phyloP scores from a whole-genome alignment of 2,113 vertebrate genomes.

The Leiothrix lutea region DNA sequence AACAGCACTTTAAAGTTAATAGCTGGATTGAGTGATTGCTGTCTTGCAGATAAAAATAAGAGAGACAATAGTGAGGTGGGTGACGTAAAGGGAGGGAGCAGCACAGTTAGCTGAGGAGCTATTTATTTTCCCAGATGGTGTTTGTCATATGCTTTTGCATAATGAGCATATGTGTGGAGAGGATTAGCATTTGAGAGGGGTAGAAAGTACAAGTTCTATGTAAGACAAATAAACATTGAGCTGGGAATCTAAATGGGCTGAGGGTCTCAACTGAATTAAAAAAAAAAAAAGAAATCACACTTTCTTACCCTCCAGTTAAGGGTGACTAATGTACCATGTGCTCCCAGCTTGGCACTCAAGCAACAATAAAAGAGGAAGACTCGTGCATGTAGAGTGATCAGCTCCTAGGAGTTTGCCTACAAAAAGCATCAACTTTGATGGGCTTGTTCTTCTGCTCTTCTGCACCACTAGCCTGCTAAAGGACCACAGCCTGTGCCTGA shows the following conservation, averaged over 20 bases:
- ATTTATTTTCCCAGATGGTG: constrained; percentile 68
- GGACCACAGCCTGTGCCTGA: background rate
- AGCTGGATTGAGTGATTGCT: constrained; percentile 26
- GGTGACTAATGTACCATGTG: constrained; percentile 65
- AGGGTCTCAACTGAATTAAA: constrained; percentile 21
- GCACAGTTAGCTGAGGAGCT: constrained; percentile 32
- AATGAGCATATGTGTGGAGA: constrained; percentile 63
- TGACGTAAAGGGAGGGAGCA: constrained; percentile 36
- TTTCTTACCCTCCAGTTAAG: constrained; percentile 64
- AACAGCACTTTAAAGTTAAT: background rate
- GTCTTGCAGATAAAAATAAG: constrained; percentile 55
- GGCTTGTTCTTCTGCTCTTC: background rate
- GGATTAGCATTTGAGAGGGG: constrained; percentile 56
- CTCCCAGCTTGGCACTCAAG: constrained; percentile 40
- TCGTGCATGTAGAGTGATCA: background rate
- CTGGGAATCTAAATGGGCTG: constrained; percentile 43
- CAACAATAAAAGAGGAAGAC: background rate
- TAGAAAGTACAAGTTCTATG: constrained; percentile 52
- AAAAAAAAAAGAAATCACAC: constrained; percentile 23
- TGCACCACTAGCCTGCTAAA: background rate
- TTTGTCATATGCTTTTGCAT: constrained; percentile 69
- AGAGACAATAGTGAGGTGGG: constrained; percentile 53
- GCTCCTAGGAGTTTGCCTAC: background rate
- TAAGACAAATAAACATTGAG: constrained; percentile 58
- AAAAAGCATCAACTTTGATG: background rate